Base-by-base conservation (phyloP, 2,888 invertebrate species). In the Polydrusus cervinus region DNA sequence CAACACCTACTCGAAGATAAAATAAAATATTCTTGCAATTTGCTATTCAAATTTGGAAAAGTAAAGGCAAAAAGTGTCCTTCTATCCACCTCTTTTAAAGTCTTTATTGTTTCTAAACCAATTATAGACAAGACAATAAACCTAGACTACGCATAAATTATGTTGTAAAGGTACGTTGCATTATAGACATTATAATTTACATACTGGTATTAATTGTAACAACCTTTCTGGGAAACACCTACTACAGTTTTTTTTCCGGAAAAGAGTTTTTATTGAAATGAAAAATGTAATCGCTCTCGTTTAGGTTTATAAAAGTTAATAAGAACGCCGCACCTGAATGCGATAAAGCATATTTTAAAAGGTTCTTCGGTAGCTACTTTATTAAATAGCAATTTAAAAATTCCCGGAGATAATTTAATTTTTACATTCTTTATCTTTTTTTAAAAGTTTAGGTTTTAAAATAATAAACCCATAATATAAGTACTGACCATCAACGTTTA, bases 51-150 rank as follows among this genome's bases (percentile, higher is more conserved):
- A 40, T 38, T 60, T 16, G 8, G 18, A 60, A 38, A 18, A 60
- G 38, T 18, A 38, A 38, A 60, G n/a, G 57, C 38, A 11, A 60
- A 6, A 16, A 38, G 14, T 38, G 57, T 60, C 57, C 57, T 60
- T 60, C 16, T 60, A 10, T 11, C 40, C 16, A 30, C 38, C n/a
- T 45, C 14, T 47, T 62, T 45, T 18, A 45, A 45, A 45, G 10
- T 14, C 40, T 68, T 34, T 47, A 68, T 57, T 68, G 45, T 57
- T 55, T 14, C 13, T 43, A 34, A 30, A 45, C 61, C 61, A 14
- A 70, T 61, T 70, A 70, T 70, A 61, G 70, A 16, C 61, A 70
- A 70, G 49, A 61, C 61, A 70, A 70, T 70, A 70, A 70, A 62
- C 45, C n/a, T 62, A n/a, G 57, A 60, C 55, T 51, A 34, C 55